phyloP scores from a whole-genome alignment of 2,797 vertebrate species.

The Erithacus rubecula region DNA sequence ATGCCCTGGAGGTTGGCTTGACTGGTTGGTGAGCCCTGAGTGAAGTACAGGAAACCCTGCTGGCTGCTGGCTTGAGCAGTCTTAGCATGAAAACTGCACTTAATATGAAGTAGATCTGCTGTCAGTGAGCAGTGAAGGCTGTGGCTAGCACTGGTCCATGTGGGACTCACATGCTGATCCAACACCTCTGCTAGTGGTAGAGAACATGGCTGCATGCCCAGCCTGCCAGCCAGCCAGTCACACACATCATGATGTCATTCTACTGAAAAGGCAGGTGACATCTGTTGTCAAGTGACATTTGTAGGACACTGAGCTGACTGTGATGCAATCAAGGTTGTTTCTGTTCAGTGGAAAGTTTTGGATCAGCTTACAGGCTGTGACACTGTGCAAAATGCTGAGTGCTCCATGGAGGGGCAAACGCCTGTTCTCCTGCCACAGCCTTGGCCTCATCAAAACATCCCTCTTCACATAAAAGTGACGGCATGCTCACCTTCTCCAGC shows the following conservation, averaged over 20 bases:
- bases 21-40: background rate
- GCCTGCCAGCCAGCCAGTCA: slow-evolving; percentile 37
- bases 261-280: slow-evolving; percentile 66
- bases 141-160: background rate
- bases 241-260: slow-evolving; percentile 69
- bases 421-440: slow-evolving; percentile 36
- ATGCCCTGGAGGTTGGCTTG: background rate
- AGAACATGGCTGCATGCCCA: background rate
- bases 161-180: background rate
- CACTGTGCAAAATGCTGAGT: background rate
- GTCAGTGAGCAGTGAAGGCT: background rate
- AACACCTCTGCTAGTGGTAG: background rate
- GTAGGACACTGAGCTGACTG: slow-evolving; percentile 26
- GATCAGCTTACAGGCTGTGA: slow-evolving; percentile 70
- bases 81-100: background rate
- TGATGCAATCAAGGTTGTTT: slow-evolving; percentile 76
- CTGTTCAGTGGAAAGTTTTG: slow-evolving; percentile 74
- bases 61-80: background rate
- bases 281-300: slow-evolving; percentile 68
- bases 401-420: background rate
- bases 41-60: background rate
- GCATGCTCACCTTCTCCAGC: slow-evolving; percentile 7
- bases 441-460: slow-evolving; percentile 5
- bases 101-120: background rate
- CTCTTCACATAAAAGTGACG: slow-evolving; percentile 11